Evolutionary conservation across 2,888 invertebrate species (phyloP).

Genomic region (Drosophila meridiana): DNA sequence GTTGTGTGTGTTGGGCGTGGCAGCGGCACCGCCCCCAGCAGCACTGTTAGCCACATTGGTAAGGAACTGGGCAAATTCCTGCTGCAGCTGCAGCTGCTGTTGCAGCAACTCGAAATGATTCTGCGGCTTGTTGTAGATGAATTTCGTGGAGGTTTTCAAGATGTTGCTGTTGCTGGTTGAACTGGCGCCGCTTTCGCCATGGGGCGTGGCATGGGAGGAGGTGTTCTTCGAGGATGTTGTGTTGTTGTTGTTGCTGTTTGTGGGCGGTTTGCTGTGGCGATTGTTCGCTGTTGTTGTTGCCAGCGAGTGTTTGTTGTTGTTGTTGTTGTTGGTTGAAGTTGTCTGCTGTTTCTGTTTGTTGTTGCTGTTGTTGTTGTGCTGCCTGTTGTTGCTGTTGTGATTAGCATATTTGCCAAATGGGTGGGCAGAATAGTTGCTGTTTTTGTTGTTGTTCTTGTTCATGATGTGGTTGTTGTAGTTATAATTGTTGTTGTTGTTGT

Average conservation of each 20-base stretch:
- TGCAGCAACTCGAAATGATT: slow-evolving; percentile 81
- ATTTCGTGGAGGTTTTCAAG: slow-evolving; percentile 81
- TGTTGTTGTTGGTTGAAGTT: slow-evolving; percentile 14
- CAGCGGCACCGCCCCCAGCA: slow-evolving; percentile 17
- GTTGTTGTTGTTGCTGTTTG: slow-evolving; percentile 12
- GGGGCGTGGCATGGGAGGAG: slow-evolving; percentile 29
- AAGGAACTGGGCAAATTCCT: slow-evolving; percentile 81
- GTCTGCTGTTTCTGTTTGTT: slow-evolving; percentile 13
- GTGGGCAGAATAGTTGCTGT: slow-evolving; percentile 34
- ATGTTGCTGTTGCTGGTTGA: slow-evolving; percentile 57
- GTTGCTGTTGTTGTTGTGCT: slow-evolving; percentile 21
- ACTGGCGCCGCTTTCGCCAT: slow-evolving; percentile 40
- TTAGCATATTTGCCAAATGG: slow-evolving; percentile 50
- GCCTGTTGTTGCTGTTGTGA: slow-evolving; percentile 49
- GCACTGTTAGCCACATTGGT: slow-evolving; percentile 77
- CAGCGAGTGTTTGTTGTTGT: background rate
- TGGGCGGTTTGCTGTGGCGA: slow-evolving; percentile 32
- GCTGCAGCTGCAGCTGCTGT: slow-evolving; percentile 81
- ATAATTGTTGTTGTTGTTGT: slow-evolving; percentile 23
- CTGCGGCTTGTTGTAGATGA: slow-evolving; percentile 82
- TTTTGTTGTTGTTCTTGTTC: slow-evolving; percentile 4
- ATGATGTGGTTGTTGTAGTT: slow-evolving; percentile 38
- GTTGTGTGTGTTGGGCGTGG: slow-evolving; percentile 36
- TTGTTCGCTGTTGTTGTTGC: slow-evolving; percentile 30
- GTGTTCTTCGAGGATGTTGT: slow-evolving; percentile 18